Conservation (phyloP, 37 sponge, comb jelly and placozoan genomes). For the Chondrilla cf. caribensis region DNA sequence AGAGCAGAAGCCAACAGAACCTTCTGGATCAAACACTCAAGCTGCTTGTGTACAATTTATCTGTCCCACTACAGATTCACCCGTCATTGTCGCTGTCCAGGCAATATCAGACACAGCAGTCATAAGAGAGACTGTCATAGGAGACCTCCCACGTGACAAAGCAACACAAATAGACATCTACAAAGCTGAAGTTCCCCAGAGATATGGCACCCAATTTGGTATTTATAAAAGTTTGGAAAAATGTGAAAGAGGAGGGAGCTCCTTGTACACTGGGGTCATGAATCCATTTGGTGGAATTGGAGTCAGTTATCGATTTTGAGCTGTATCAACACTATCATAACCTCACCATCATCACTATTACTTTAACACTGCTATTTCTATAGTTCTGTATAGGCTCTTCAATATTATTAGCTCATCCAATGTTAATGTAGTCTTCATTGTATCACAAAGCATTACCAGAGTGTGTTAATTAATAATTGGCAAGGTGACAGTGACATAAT, state of each 20-base stretch:
- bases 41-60: constrained; percentile 14
- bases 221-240: constrained; percentile 2
- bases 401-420: too few relatives aligned
- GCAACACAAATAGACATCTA: not conserved
- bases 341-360: too few relatives aligned
- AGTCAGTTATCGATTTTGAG: too few relatives aligned
- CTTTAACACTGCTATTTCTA: too few relatives aligned
- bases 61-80: not conserved
- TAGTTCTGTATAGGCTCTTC: too few relatives aligned
- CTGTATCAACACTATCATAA: too few relatives aligned
- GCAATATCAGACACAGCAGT: not conserved
- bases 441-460: too few relatives aligned
- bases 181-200: not conserved
- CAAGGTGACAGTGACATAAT: too few relatives aligned
- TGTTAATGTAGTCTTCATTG: too few relatives aligned
- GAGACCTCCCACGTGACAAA: not conserved
- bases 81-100: constrained; percentile 10
- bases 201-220: constrained; percentile 12
- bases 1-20: not conserved
- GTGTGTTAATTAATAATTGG: too few relatives aligned
- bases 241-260: constrained; percentile 7
- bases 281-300: too few relatives aligned
- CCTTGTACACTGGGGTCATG: not conserved
- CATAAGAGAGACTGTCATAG: not conserved
- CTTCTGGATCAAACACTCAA: not conserved